These are phyloP conservation scores for Dicyrtoma fusca DNA, from an alignment of 2,888 invertebrate genomes.

Conservation along the genomic window DNA sequence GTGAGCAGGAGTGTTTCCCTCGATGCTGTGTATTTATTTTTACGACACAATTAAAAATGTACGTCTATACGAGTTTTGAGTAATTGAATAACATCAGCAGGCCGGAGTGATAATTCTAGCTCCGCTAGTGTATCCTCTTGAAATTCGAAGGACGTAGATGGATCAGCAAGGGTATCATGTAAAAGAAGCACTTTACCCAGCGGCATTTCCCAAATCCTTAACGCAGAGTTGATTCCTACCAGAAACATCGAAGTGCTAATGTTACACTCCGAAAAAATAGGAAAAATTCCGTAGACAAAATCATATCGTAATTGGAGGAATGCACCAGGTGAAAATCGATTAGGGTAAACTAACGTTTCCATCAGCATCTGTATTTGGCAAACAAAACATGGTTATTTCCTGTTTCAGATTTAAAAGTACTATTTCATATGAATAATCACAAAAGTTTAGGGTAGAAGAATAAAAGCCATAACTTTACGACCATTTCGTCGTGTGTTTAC, in stretches of 20 bases:
- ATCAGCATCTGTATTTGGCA: slow-evolving; percentile 52
- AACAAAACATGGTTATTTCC: too few species aligned
- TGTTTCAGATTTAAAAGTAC: too few species aligned
- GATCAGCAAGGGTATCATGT: slow-evolving; percentile 44
- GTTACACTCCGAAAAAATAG: slow-evolving; percentile 41
- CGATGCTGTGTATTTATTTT: not conserved
- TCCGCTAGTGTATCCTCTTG: slow-evolving; percentile 51
- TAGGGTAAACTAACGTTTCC: slow-evolving; percentile 45
- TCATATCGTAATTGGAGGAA: slow-evolving; percentile 45
- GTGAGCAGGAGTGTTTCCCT: too few species aligned
- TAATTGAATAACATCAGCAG: slow-evolving; percentile 37
- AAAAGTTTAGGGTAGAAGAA: too few species aligned
- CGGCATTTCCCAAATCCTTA: slow-evolving; percentile 49
- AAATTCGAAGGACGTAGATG: slow-evolving; percentile 38
- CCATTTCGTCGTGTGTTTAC: not conserved
- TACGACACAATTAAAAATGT: not conserved
- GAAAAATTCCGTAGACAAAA: slow-evolving; percentile 49
- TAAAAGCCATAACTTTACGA: slow-evolving; percentile 1
- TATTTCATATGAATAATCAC: too few species aligned
- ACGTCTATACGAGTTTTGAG: slow-evolving; percentile 40
- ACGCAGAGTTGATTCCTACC: slow-evolving; percentile 43
- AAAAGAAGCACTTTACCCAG: slow-evolving; percentile 47
- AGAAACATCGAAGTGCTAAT: slow-evolving; percentile 48
- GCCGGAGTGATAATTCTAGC: slow-evolving; percentile 37
- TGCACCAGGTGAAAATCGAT: slow-evolving; percentile 48